Evolutionary conservation across 2,797 vertebrate genomes (phyloP).

Genomic region (Rhincodon typus): DNA sequence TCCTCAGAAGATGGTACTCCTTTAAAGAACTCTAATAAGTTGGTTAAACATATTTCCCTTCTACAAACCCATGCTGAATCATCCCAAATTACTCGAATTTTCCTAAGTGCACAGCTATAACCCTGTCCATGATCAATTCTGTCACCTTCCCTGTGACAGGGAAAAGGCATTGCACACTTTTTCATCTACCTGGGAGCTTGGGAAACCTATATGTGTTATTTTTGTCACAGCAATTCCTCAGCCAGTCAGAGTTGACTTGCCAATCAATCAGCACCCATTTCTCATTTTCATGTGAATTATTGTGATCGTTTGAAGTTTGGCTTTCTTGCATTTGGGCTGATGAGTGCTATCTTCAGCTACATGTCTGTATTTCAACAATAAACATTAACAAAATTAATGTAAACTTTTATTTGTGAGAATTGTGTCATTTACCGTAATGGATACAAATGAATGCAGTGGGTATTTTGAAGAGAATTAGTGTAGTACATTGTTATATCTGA

Average conservation of each 20-base stretch:
- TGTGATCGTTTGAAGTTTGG: neutral
- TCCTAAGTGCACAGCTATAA: too few species aligned
- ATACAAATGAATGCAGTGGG: neutral
- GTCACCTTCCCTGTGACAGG: too few species aligned
- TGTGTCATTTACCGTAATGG: neutral
- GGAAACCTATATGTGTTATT: too few species aligned
- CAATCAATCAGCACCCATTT: neutral
- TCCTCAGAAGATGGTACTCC: too few species aligned
- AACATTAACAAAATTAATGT: neutral
- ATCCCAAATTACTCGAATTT: too few species aligned
- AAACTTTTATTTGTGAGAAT: neutral
- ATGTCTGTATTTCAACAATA: neutral
- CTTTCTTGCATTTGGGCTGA: neutral
- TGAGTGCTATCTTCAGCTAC: neutral
- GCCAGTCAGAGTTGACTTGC: neutral
- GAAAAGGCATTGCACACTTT: neutral
- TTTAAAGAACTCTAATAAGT: too few species aligned
- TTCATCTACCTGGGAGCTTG: neutral
- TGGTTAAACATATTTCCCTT: too few species aligned
- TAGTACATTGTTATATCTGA: too few species aligned
- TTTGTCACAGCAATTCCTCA: neutral
- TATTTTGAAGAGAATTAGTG: neutral
- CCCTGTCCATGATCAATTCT: too few species aligned
- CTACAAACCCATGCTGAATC: too few species aligned
- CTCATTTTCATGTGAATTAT: neutral